Conservation (phyloP, 2,888 invertebrate genomes). For the Hirtodrosophila cameraria region DNA sequence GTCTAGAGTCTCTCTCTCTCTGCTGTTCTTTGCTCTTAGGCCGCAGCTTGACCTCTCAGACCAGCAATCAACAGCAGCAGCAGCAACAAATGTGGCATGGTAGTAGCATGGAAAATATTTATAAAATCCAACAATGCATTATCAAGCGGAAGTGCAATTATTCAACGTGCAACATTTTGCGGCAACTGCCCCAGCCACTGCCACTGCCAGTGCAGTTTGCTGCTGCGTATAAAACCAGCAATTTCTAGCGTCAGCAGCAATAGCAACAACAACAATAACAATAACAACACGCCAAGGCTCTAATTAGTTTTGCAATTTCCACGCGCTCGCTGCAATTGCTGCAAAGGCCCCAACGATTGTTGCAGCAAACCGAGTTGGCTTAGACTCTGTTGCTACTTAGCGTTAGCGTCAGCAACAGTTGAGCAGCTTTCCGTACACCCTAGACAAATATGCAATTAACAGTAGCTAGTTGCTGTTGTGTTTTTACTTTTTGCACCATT, state of each 20-base stretch:
- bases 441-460: slow-evolving; percentile 80
- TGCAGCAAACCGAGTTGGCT: slow-evolving; percentile 31
- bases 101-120: slow-evolving; percentile 71
- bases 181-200: slow-evolving; percentile 56
- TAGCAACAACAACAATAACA: slow-evolving; percentile 15
- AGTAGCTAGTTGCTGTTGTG: slow-evolving; percentile 50
- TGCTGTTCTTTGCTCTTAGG: slow-evolving; percentile 7
- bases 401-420: slow-evolving; percentile 76
- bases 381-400: slow-evolving; percentile 72
- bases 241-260: slow-evolving; percentile 66
- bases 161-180: slow-evolving; percentile 80
- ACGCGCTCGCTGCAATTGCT: slow-evolving; percentile 67
- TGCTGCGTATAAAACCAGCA: slow-evolving; percentile 71
- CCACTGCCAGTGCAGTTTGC: slow-evolving; percentile 29
- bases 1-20: background rate
- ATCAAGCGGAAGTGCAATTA: slow-evolving; percentile 79
- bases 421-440: slow-evolving; percentile 49
- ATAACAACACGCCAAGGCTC: slow-evolving; percentile 71
- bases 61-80: slow-evolving; percentile 22
- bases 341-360: slow-evolving; percentile 11
- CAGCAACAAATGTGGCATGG: slow-evolving; percentile 36
- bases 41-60: slow-evolving; percentile 36
- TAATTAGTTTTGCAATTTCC: slow-evolving; percentile 80
- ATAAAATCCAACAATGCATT: slow-evolving; percentile 79
- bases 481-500: slow-evolving; percentile 33